These are phyloP conservation scores for Mallotus villosus DNA, from an alignment of 2,797 vertebrate genomes.

Conservation along the genomic window DNA sequence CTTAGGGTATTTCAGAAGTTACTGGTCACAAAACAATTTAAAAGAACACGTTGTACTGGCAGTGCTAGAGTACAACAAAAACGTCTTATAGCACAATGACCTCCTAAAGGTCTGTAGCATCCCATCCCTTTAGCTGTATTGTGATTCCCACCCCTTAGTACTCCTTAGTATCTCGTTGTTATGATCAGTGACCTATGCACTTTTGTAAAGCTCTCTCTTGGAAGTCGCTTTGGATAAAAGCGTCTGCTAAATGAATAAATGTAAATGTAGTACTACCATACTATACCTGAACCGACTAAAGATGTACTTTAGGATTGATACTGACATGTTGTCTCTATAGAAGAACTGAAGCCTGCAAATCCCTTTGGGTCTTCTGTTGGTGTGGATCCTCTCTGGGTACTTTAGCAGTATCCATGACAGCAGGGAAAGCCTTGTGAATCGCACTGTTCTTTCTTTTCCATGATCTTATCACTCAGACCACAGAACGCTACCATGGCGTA, in stretches of 20 bases:
- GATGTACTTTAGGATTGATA: not conserved
- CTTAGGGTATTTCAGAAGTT: conserved; percentile 60
- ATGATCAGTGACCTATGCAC: too few relatives aligned
- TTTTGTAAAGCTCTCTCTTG: too few relatives aligned
- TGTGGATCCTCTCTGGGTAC: not conserved
- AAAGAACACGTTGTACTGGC: conserved; percentile 22
- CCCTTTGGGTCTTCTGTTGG: not conserved
- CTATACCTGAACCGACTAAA: not conserved
- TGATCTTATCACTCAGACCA: conserved; percentile 63
- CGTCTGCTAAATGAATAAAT: too few relatives aligned
- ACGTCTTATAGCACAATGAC: not conserved
- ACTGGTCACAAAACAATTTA: conserved; percentile 25
- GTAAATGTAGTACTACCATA: too few relatives aligned
- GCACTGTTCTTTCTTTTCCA: conserved; percentile 38
- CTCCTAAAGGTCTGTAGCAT: not conserved
- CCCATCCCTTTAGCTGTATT: too few relatives aligned
- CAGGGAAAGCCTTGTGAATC: not conserved
- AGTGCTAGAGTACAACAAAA: not conserved
- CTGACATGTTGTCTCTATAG: not conserved
- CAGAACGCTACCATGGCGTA: conserved; percentile 43
- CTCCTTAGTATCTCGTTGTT: too few relatives aligned
- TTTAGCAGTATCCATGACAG: not conserved
- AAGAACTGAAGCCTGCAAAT: not conserved
- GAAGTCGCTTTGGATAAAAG: too few relatives aligned
- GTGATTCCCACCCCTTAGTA: too few relatives aligned